Evolutionary conservation across 1,140 invertebrate species (phyloP).

Genomic region (Aporrectodea caliginosa): DNA sequence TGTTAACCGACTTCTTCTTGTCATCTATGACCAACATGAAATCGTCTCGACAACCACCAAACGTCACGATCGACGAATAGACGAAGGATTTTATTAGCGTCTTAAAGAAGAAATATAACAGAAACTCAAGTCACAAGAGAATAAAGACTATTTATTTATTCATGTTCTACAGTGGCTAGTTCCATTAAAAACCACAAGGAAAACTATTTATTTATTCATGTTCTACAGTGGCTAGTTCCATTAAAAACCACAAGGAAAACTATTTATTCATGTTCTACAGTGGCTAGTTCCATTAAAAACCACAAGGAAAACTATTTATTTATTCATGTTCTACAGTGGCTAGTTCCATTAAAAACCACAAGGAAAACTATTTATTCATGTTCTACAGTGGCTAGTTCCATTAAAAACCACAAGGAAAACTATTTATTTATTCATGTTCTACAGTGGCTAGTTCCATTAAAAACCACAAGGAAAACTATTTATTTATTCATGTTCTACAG

Average conservation of each 20-base stretch:
- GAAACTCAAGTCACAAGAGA: neutral
- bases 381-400: neutral
- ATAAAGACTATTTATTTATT: neutral
- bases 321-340: too few species aligned
- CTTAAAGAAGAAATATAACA: constrained; percentile 37
- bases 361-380: too few species aligned
- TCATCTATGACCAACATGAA: constrained; percentile 84
- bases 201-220: neutral
- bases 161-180: neutral
- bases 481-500: too few species aligned
- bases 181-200: neutral
- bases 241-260: neutral
- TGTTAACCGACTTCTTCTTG: constrained; percentile 34
- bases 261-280: neutral
- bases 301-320: too few species aligned
- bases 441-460: neutral
- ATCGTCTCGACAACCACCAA: constrained; percentile 89
- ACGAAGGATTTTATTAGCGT: constrained; percentile 62
- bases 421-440: neutral
- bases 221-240: neutral
- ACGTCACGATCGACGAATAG: constrained; percentile 84
- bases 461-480: neutral
- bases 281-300: too few species aligned
- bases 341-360: too few species aligned
- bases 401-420: neutral